A percentile compares a stretch with the other conserved stretches of the same genome.
These are phyloP conservation scores for Teleogryllus occipitalis DNA, from an alignment of 1,140 invertebrate genomes.

Conservation along the genomic window DNA sequence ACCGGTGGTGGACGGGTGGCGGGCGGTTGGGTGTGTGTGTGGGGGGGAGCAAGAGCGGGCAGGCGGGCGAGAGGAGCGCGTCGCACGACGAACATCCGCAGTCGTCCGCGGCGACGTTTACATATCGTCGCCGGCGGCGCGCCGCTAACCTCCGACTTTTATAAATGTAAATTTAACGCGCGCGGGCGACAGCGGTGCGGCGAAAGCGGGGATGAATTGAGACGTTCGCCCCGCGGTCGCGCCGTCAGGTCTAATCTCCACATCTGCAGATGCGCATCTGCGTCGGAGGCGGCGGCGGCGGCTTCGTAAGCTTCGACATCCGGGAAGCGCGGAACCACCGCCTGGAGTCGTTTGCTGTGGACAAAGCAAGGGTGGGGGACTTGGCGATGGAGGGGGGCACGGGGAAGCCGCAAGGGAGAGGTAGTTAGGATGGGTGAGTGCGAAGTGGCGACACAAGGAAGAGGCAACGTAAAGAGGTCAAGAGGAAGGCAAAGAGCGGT, in stretches of 20 bases:
- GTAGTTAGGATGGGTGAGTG: too few species aligned
- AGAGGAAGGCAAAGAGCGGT: too few species aligned
- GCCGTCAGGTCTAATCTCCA: background rate
- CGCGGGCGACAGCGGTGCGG: too few species aligned
- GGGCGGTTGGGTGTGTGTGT: too few species aligned
- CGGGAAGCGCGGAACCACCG: background rate
- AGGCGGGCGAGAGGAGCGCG: background rate
- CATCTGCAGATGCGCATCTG: background rate
- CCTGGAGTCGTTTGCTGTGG: background rate
- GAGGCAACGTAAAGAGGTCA: too few species aligned
- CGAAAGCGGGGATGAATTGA: background rate
- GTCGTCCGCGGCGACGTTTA: background rate
- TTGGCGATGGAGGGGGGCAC: background rate
- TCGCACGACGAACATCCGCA: background rate
- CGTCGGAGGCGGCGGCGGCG: too few species aligned
- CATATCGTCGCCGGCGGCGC: background rate
- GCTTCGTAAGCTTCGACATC: background rate
- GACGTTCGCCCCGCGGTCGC: background rate
- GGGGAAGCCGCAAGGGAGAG: too few species aligned
- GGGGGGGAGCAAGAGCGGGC: too few species aligned
- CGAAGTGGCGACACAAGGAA: too few species aligned
- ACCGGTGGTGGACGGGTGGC: too few species aligned
- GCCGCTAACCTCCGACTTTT: background rate
- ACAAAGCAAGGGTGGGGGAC: background rate
- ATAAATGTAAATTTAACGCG: slow-evolving; percentile 2